Conservation (phyloP, 2,888 invertebrate genomes). For the Cecidostiba fungosa region DNA sequence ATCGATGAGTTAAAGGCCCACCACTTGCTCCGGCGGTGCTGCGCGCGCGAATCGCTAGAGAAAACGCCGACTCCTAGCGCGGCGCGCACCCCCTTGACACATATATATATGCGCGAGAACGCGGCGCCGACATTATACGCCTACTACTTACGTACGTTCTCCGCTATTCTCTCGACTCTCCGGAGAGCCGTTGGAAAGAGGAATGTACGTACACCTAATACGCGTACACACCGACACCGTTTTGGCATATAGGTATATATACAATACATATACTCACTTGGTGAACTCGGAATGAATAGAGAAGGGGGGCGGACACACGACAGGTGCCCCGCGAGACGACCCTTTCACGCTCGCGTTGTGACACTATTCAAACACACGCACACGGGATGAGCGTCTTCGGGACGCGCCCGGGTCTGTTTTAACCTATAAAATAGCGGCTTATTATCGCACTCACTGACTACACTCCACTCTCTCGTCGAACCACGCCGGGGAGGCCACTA, state of each 20-base stretch:
- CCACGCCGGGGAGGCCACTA: background rate
- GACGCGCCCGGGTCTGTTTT: background rate
- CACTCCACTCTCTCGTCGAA: background rate
- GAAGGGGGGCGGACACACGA: slow-evolving; percentile 3
- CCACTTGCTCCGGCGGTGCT: background rate
- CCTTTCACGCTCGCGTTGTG: background rate
- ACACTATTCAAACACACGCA: background rate
- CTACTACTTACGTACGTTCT: background rate
- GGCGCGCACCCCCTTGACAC: background rate
- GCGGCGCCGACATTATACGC: slow-evolving; percentile 16
- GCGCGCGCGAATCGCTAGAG: slow-evolving; percentile 7
- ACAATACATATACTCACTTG: background rate
- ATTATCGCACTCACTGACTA: too few relatives aligned
- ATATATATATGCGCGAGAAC: background rate
- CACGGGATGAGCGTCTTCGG: background rate
- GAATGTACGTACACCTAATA: background rate
- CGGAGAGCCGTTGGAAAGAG: background rate
- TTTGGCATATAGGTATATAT: background rate
- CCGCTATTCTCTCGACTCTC: background rate
- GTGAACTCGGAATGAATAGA: background rate
- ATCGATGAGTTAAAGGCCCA: slow-evolving; percentile 14
- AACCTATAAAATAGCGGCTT: background rate
- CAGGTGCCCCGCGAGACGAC: background rate
- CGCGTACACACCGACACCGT: background rate
- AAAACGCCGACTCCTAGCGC: slow-evolving; percentile 11